phyloP scores from a whole-genome alignment of 92 coral and sea anemone genomes.

The Metridium senile region DNA sequence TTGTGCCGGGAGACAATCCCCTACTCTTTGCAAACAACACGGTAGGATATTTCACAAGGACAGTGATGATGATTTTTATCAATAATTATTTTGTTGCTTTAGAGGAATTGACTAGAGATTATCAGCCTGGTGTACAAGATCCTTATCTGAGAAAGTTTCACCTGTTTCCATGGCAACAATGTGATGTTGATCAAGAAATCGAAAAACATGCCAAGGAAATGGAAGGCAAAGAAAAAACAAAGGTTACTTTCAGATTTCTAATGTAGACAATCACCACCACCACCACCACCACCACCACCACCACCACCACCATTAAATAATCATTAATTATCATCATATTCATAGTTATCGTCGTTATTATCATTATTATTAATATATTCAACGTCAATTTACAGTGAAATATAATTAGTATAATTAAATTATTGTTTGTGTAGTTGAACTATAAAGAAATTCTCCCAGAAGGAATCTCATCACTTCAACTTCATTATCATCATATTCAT shows the following conservation, averaged over 20 bases:
- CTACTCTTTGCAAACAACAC: too few relatives aligned
- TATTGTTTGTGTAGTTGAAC: slow-evolving; percentile 11
- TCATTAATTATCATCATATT: too few relatives aligned
- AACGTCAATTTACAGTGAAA: too few relatives aligned
- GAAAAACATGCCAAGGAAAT: slow-evolving; percentile 16
- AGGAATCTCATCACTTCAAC: slow-evolving; percentile 17
- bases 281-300: background rate
- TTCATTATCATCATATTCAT: too few relatives aligned
- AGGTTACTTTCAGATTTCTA: too few relatives aligned
- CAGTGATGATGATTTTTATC: background rate
- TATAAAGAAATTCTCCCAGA: slow-evolving; percentile 31
- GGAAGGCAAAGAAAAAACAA: slow-evolving; percentile 4
- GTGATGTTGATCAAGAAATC: slow-evolving; percentile 58
- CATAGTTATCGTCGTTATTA: too few relatives aligned
- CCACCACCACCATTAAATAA: background rate
- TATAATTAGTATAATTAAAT: too few relatives aligned
- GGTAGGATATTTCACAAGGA: too few relatives aligned
- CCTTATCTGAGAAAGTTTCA: slow-evolving; percentile 56
- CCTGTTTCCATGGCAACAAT: slow-evolving; percentile 85
- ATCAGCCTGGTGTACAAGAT: slow-evolving; percentile 59
- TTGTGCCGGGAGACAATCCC: too few relatives aligned
- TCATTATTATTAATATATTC: too few relatives aligned
- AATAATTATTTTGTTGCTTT: background rate
- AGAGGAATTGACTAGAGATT: slow-evolving; percentile 87
- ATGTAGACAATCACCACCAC: background rate